phyloP scores from a whole-genome alignment of 2,888 invertebrate genomes.

The Papilio elwesi region DNA sequence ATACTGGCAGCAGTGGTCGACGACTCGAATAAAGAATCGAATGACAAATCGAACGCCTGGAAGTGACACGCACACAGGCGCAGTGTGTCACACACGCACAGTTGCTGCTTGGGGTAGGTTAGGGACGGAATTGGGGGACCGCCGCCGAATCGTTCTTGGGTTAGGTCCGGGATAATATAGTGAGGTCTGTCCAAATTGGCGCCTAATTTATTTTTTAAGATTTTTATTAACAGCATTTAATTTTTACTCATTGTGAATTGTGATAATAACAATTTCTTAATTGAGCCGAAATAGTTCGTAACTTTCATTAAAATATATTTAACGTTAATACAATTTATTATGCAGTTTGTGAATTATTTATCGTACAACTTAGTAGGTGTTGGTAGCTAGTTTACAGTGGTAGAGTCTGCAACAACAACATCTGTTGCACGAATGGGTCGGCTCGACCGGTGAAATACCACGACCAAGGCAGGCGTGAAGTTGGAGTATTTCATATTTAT shows the following conservation, averaged over 20 bases:
- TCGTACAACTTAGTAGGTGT: no score
- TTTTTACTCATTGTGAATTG: neutral
- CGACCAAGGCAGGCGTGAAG: no score
- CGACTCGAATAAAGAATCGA: constrained; percentile 43
- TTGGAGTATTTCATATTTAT: no score
- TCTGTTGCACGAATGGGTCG: no score
- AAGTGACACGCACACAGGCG: constrained; percentile 50
- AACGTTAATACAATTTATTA: neutral
- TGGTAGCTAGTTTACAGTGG: no score
- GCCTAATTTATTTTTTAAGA: constrained; percentile 44
- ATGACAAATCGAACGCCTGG: constrained; percentile 55
- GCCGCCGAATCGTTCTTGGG: constrained; percentile 67
- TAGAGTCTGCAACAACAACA: no score
- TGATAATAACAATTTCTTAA: neutral
- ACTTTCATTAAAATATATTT: neutral
- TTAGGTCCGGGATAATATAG: constrained; percentile 74
- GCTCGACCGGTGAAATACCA: no score
- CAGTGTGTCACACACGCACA: constrained; percentile 43
- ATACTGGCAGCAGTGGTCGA: constrained; percentile 26
- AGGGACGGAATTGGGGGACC: constrained; percentile 74
- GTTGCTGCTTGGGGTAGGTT: constrained; percentile 75
- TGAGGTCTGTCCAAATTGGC: constrained; percentile 54
- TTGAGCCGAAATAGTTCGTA: neutral
- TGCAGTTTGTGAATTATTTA: neutral
- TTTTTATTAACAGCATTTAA: constrained; percentile 11